Evolutionary conservation across 2,888 invertebrate genomes (phyloP), one percentile per base, ranked within the genome.

Genomic region (Temnothorax unifasciatus): DNA sequence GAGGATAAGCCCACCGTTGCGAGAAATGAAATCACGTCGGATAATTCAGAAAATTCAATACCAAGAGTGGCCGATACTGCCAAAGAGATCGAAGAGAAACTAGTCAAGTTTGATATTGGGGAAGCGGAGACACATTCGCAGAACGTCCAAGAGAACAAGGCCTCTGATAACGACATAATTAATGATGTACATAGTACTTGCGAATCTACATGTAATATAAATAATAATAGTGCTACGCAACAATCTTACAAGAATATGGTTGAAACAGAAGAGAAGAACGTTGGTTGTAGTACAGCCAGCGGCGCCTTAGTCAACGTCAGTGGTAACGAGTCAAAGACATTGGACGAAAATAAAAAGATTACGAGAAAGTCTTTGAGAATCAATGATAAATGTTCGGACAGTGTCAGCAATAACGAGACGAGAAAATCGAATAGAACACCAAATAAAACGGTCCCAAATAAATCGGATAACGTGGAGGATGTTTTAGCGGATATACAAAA

Each of bases 51-150:
- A 29, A 94, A 93, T 88, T 92, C 94, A 64, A 92, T 94, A 90
- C 95, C 95, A 77, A 94, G 93, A 90, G 94, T 95, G 88, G 95
- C 94, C 73, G 94, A 94, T 86, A 95, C 95, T 93, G 95, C 95
- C 94, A 95, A 95, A 94, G 95, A 95, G 92, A 95, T 95, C 82
- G 79, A 77, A 15, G 95, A 95, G 87, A 95, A 94, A 92, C 94
- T 95, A 93, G 95, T 95, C 93, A 95, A 95, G 94, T 94, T 94
- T 75, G 94, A 94, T 79, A 93, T 91, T 64, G 93, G 94, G 87
- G 86, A 90, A 76, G 89, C 90, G 44, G 94, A 93, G 71, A 92
- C 93, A 47, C 90, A 91, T 63, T 92, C 93, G 61, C 91, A 91
- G 38, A 93, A 92, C 38, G 77, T 86, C 2, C 87, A 91, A 69